phyloP scores from a whole-genome alignment of 2,888 invertebrate species.

The Ophion ventricosus region DNA sequence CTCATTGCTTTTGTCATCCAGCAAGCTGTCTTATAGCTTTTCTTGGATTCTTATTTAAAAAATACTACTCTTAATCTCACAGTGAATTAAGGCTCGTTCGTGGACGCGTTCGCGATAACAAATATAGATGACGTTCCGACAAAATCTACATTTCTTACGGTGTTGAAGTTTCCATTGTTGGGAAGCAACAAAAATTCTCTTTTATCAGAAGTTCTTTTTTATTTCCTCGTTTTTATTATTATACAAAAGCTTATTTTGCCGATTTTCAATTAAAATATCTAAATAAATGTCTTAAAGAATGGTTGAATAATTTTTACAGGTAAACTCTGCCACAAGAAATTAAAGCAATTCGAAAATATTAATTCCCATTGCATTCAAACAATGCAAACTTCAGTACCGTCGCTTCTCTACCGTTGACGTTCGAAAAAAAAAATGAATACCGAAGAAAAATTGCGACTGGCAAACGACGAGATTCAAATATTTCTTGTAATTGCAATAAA shows the following conservation, averaged over 20 bases:
- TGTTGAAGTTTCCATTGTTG: background rate
- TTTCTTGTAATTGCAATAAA: background rate
- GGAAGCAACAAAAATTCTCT: background rate
- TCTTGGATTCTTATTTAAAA: conserved; percentile 36
- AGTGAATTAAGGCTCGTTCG: background rate
- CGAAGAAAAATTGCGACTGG: background rate
- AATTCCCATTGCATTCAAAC: background rate
- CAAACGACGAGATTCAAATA: background rate
- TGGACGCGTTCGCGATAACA: background rate
- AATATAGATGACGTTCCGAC: background rate
- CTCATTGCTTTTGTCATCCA: conserved; percentile 4
- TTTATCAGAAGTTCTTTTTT: background rate
- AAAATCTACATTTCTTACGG: background rate
- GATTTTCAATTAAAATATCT: background rate
- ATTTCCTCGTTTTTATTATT: background rate
- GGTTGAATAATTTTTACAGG: background rate
- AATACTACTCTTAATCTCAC: conserved; percentile 27
- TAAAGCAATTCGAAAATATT: background rate
- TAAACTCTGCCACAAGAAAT: background rate
- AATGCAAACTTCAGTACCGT: background rate
- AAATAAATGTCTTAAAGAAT: background rate
- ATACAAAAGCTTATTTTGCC: background rate
- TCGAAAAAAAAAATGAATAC: background rate
- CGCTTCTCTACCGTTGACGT: background rate
- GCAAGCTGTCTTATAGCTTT: background rate